Conservation (phyloP, 2,113 vertebrate genomes). For the Nesoenas mayeri region DNA sequence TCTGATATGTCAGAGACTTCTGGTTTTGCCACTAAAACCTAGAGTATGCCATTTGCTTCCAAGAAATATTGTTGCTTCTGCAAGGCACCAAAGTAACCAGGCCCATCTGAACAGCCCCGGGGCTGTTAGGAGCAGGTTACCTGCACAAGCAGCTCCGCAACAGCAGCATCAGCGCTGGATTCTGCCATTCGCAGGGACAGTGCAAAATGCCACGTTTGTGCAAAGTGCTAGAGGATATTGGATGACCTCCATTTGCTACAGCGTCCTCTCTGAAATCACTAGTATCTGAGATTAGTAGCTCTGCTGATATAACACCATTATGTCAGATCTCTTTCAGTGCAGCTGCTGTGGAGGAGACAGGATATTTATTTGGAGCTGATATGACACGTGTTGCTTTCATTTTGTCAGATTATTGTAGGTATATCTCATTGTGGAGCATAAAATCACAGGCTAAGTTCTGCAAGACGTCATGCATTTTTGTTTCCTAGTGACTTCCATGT, state of each 20-base stretch:
- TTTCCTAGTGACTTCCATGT: background rate
- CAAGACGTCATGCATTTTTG: background rate
- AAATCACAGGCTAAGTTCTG: background rate
- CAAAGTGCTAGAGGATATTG: background rate
- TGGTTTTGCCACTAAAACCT: background rate
- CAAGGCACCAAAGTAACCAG: background rate
- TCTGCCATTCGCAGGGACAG: background rate
- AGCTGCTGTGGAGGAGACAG: background rate
- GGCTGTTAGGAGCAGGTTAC: background rate
- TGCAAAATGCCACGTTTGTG: background rate
- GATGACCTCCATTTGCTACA: background rate
- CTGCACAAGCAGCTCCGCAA: background rate
- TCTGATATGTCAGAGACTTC: background rate
- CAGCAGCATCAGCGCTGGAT: background rate
- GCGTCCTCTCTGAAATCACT: background rate
- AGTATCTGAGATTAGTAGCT: background rate
- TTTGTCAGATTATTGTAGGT: background rate
- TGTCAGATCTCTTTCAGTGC: constrained; percentile 2
- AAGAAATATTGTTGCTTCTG: background rate
- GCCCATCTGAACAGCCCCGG: background rate
- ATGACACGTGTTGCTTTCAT: background rate
- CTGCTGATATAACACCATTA: constrained; percentile 13
- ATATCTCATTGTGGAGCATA: background rate
- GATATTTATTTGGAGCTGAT: constrained; percentile 13
- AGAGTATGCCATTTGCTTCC: background rate